Evolutionary conservation across 2,113 vertebrate species (phyloP).

Genomic region (Microcebus ravelobensis): DNA sequence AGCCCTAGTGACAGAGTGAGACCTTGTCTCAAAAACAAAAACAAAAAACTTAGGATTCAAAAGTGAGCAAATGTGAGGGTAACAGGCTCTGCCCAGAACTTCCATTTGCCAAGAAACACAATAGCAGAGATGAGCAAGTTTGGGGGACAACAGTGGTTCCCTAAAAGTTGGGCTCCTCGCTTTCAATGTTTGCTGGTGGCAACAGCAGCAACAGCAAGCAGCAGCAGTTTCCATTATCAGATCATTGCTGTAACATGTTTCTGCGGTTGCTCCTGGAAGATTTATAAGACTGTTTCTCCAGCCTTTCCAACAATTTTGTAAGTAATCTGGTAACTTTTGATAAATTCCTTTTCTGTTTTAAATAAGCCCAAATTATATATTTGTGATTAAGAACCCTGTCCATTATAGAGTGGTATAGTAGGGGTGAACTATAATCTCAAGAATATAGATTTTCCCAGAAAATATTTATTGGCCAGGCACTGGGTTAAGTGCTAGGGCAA

Average conservation of each 20-base stretch:
- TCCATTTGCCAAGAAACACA: neutral
- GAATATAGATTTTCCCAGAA: neutral
- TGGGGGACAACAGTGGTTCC: neutral
- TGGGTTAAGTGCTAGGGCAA: neutral
- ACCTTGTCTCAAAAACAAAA: too few species aligned
- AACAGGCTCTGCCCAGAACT: neutral
- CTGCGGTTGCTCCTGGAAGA: neutral
- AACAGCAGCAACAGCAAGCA: neutral
- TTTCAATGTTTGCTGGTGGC: neutral
- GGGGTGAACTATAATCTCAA: neutral
- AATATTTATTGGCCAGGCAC: neutral
- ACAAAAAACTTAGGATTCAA: neutral
- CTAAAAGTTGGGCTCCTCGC: neutral
- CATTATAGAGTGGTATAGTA: neutral
- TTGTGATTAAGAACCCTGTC: neutral
- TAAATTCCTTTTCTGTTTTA: neutral
- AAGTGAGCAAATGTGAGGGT: neutral
- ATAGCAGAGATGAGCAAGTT: neutral
- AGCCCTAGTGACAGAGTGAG: too few species aligned
- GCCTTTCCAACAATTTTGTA: neutral
- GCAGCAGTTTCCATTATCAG: neutral
- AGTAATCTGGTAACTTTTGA: neutral
- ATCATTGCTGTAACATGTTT: neutral
- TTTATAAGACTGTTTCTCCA: neutral
- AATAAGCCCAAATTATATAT: neutral